phyloP scores from a whole-genome alignment of 2,888 invertebrate genomes.

The Andrena camellia region DNA sequence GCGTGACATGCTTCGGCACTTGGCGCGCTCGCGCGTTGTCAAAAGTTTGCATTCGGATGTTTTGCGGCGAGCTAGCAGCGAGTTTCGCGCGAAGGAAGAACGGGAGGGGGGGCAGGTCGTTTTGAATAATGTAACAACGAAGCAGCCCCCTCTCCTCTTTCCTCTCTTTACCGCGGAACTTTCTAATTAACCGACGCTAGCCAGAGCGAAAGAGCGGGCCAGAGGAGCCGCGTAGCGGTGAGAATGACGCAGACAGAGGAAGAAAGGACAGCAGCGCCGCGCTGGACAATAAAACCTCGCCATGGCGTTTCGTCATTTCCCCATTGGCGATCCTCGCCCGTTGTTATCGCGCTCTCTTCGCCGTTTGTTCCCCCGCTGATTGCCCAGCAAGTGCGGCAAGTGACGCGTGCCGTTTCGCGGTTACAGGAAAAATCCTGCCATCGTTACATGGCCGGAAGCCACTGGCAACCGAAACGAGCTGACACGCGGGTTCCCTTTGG shows the following conservation, averaged over 20 bases:
- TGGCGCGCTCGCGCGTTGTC: slow-evolving; percentile 74
- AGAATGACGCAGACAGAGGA: slow-evolving; percentile 14
- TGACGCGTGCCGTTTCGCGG: slow-evolving; percentile 29
- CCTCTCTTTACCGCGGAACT: slow-evolving; percentile 78
- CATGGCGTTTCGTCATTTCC: slow-evolving; percentile 73
- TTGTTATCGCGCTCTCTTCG: slow-evolving; percentile 46
- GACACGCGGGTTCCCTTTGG: slow-evolving; percentile 4
- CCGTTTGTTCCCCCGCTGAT: slow-evolving; percentile 63
- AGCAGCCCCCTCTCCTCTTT: slow-evolving; percentile 57
- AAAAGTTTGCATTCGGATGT: slow-evolving; percentile 82
- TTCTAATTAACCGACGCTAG: slow-evolving; percentile 83
- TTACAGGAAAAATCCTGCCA: slow-evolving; percentile 6
- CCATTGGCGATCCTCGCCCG: slow-evolving; percentile 66
- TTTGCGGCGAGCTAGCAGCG: slow-evolving; percentile 78
- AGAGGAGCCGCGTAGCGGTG: slow-evolving; percentile 31
- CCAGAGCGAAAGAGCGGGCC: slow-evolving; percentile 33
- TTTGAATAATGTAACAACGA: slow-evolving; percentile 84
- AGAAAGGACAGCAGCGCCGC: slow-evolving; percentile 36
- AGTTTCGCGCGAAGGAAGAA: slow-evolving; percentile 72
- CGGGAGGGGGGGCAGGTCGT: slow-evolving; percentile 69
- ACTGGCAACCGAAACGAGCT: slow-evolving; percentile 16
- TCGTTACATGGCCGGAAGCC: not conserved
- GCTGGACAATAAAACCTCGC: slow-evolving; percentile 78
- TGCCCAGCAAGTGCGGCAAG: slow-evolving; percentile 45
- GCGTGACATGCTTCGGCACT: slow-evolving; percentile 79